Base-by-base conservation (phyloP, 2,888 invertebrate genomes). In the Xiphydria camelus region DNA sequence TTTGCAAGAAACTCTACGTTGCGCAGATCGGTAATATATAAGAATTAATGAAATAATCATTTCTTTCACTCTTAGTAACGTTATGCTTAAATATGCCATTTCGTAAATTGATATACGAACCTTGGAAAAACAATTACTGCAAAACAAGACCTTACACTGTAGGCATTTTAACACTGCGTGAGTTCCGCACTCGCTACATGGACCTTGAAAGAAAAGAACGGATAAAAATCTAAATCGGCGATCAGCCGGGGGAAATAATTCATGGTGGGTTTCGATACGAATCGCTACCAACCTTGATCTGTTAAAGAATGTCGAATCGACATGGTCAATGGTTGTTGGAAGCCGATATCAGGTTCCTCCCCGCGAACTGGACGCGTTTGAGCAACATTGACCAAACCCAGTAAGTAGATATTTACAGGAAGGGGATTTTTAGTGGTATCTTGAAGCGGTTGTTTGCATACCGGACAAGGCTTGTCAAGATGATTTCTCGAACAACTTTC, bases 401-500 rank as follows among this genome's bases (percentile, higher is more conserved):
- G 14, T 1, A 66, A 29, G 44, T 77, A 77, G 39, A 73, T 64
- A 54, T 80, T 78, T 1, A 76, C 55, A 1, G 75, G 68, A 36
- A 76, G 73, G 1, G 59, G 42, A 38, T 64, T 60, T 14, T 59
- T 48, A 45, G 46, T 40, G 22, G 48, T 46, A 3, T 49, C 38
- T 40, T 57, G 35, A 41, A 50, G 26, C 46, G 23, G 22, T 48
- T 76, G 36, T 23, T 74, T 57, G 58, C 78, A 76, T 25, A 70
- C 57, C 4, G 54, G 49, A 4, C 66, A 79, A 15, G 57, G 50
- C 55, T 76, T 77, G 53, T 69, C 75, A 0, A 73, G 48, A 17
- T 75, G 66, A 46, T 70, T 75, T 23, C 64, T 73, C 9, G 84
- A 66, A 64, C 89, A 89, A 36, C 76, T 79, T 54, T 85, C 84